Percentiles rank a stretch among this genome's conserved stretches.
Evolutionary conservation across 2,888 invertebrate species (phyloP).

Genomic region (Latheticus oryzae): DNA sequence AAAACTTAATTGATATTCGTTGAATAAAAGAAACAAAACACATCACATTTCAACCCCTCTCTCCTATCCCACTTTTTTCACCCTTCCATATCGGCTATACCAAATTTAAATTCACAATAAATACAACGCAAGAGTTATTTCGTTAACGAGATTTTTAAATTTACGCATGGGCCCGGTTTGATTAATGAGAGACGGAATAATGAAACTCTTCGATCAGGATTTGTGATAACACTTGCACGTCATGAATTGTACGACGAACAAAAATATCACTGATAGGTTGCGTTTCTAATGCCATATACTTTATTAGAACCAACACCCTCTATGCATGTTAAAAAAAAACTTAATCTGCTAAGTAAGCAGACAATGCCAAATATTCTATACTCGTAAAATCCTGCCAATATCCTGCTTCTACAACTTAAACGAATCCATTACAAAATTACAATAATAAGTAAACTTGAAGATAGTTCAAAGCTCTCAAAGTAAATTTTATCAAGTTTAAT

Average conservation of each 20-base stretch:
- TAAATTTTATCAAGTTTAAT: too few species aligned
- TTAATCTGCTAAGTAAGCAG: conserved; percentile 26
- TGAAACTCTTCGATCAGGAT: conserved; percentile 64
- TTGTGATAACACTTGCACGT: conserved; percentile 60
- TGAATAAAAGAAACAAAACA: conserved; percentile 29
- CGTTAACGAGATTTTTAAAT: conserved; percentile 64
- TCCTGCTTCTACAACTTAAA: too few species aligned
- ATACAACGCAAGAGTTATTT: conserved; percentile 62
- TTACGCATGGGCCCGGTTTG: conserved; percentile 61
- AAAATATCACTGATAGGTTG: conserved; percentile 42
- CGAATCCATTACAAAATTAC: too few species aligned
- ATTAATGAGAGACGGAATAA: conserved; percentile 64
- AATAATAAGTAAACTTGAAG: too few species aligned
- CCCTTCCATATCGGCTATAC: conserved; percentile 53
- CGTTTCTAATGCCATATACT: conserved; percentile 17
- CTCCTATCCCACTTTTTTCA: conserved; percentile 39
- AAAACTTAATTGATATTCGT: conserved; percentile 30
- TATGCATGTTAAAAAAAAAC: conserved; percentile 14
- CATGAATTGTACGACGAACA: conserved; percentile 50
- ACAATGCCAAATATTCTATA: neutral
- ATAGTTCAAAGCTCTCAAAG: too few species aligned
- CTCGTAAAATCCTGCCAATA: conserved; percentile 39
- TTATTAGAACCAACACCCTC: conserved; percentile 33
- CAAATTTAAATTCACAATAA: conserved; percentile 62
- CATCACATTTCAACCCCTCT: conserved; percentile 18